These are phyloP conservation scores for Hirudo medicinalis DNA, from an alignment of 1,140 invertebrate genomes.

Conservation along the genomic window DNA sequence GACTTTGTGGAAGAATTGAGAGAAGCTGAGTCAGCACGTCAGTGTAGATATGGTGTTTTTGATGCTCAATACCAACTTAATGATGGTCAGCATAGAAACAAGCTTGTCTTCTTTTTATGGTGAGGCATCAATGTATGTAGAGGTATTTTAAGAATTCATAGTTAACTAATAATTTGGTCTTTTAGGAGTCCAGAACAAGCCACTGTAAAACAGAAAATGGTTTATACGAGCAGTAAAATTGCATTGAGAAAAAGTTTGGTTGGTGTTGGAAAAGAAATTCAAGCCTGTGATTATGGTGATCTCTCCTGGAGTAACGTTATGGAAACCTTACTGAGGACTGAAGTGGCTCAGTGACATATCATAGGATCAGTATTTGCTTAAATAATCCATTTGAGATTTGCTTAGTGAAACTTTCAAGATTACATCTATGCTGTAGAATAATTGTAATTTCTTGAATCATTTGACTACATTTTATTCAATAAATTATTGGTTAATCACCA, in stretches of 20 bases:
- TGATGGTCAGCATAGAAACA: conserved; percentile 18
- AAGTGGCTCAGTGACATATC: conserved; percentile 18
- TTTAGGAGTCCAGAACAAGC: conserved; percentile 76
- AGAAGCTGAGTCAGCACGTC: conserved; percentile 62
- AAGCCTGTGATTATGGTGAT: conserved; percentile 46
- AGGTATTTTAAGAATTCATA: too few relatives aligned
- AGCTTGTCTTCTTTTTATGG: conserved; percentile 23
- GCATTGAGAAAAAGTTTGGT: conserved; percentile 86
- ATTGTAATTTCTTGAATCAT: too few relatives aligned
- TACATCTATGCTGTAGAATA: too few relatives aligned
- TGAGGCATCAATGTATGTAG: background rate
- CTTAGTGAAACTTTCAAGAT: too few relatives aligned
- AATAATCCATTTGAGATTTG: too few relatives aligned
- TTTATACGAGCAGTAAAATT: conserved; percentile 92
- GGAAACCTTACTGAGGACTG: conserved; percentile 18
- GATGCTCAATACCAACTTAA: conserved; percentile 28
- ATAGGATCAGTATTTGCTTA: too few relatives aligned
- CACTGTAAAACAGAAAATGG: conserved; percentile 97
- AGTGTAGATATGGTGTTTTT: conserved; percentile 55
- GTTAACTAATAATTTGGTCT: too few relatives aligned
- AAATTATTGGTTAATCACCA: too few relatives aligned
- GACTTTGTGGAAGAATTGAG: conserved; percentile 78
- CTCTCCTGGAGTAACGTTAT: conserved; percentile 26
- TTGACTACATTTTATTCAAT: too few relatives aligned
- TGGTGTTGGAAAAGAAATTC: conserved; percentile 90